Evolutionary conservation across 2,113 vertebrate species (phyloP), one percentile per base, ranked within the genome.

Genomic region (Equus quagga): DNA sequence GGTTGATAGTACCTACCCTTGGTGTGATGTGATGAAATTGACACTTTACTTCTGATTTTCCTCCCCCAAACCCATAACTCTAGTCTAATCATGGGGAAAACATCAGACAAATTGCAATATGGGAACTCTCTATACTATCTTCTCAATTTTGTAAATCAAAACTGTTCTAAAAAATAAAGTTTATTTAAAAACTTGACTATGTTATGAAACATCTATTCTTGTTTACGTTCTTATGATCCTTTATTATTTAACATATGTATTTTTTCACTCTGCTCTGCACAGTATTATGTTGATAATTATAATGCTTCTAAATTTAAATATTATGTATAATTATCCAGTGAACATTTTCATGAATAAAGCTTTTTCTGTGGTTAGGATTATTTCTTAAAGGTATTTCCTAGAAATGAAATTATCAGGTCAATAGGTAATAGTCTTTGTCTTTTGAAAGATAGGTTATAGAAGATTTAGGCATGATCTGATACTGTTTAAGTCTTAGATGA

Each of bases 301-400:
- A 95, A 56, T 76, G 21, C n/a, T 58, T 85, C 11, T 8, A 78
- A 91, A 79, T 76, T 83, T 73, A 84, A 46, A 75, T 96, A 33
- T 18, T 80, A 79, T 54, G 31, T 49, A 23, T 70, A 56, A 46
- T 82, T 95, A 75, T 36, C 26, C 46, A 96, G 7, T 36, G 11
- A 79, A 70, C 26, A 67, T 72, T 81, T 75, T 84, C 41, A 85
- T 82, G 76, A 70, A 67, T 65, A 94, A 84, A 93, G 9, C 5
- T 54, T 83, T 94, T 84, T 78, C 44, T 78, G 5, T 89, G 65
- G n/a, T 89, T 96, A 84, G 44, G 4, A 91, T 67, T 73, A 64
- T 93, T 94, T 91, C 58, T 60, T 94, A 49, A 75, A 65, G 4
- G 4, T 79, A 6, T 64, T 73, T 82, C 5, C n/a, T 49, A 79